Evolutionary conservation across 2,888 invertebrate species (phyloP).

Genomic region (Muschampia plurimacula): DNA sequence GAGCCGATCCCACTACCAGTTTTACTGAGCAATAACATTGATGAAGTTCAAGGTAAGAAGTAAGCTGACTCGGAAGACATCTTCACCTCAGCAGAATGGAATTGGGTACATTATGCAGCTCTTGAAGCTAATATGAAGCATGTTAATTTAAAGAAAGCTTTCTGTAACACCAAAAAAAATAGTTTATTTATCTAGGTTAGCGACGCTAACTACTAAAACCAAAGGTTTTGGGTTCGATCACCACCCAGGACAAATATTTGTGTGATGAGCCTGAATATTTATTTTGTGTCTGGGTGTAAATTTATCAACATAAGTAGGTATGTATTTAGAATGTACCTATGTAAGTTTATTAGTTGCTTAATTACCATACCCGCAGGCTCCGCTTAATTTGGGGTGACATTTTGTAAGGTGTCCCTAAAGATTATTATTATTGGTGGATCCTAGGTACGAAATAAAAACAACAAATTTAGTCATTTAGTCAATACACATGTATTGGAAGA

Average conservation of each 20-base stretch:
- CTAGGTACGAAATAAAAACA: too few relatives aligned
- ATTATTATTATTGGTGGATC: not conserved
- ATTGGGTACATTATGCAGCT: constrained; percentile 3
- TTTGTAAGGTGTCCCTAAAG: too few relatives aligned
- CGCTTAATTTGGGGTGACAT: too few relatives aligned
- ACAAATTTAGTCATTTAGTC: too few relatives aligned
- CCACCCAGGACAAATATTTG: too few relatives aligned
- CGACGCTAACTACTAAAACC: not conserved
- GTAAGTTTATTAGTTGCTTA: too few relatives aligned
- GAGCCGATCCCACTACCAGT: not conserved
- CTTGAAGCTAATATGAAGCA: not conserved
- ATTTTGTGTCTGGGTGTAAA: too few relatives aligned
- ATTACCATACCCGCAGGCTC: too few relatives aligned
- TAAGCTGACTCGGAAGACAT: constrained; percentile 25
- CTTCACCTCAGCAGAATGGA: constrained; percentile 36
- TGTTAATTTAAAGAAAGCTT: not conserved
- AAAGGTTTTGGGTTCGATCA: not conserved
- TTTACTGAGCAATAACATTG: constrained; percentile 15
- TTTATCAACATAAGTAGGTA: too few relatives aligned
- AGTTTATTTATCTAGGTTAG: not conserved
- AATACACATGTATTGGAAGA: not conserved
- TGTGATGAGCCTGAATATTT: too few relatives aligned
- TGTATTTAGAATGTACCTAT: too few relatives aligned
- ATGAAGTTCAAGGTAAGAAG: constrained; percentile 44
- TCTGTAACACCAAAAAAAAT: not conserved